A percentile compares a stretch with the other conserved stretches of the same genome.
Evolutionary conservation across 1,140 invertebrate species (phyloP).

Genomic region (Anoplophora glabripennis): DNA sequence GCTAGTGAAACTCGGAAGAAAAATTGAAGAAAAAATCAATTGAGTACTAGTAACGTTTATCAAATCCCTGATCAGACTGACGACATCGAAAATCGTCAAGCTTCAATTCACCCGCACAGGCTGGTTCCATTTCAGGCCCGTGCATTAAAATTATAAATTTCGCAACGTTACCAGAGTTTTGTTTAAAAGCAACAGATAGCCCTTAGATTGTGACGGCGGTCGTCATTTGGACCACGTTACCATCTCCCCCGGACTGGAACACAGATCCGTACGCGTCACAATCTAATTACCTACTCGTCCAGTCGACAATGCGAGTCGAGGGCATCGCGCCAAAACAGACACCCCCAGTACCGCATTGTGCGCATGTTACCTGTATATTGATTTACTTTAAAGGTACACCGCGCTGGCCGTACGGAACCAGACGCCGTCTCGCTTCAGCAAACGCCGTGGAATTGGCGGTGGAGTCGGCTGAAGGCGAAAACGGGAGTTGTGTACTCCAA

Average conservation of each 20-base stretch:
- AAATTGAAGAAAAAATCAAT: too few relatives aligned
- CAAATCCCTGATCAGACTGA: too few relatives aligned
- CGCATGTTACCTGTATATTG: slow-evolving; percentile 15
- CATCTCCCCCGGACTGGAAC: too few relatives aligned
- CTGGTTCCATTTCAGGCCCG: too few relatives aligned
- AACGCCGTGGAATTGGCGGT: too few relatives aligned
- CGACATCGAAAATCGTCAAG: too few relatives aligned
- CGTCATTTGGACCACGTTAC: neutral
- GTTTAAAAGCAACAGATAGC: slow-evolving; percentile 6
- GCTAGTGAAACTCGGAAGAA: too few relatives aligned
- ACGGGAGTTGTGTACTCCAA: too few relatives aligned
- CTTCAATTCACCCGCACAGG: too few relatives aligned
- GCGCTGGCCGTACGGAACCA: neutral
- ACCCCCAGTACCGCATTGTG: neutral
- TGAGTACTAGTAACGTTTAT: too few relatives aligned
- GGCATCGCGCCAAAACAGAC: neutral
- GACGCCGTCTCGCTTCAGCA: too few relatives aligned
- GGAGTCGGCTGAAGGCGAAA: too few relatives aligned
- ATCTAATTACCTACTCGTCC: slow-evolving; percentile 9
- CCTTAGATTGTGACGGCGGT: neutral
- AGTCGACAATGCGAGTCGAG: neutral
- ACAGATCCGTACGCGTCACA: neutral
- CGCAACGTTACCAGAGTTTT: neutral
- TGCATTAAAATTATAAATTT: neutral
- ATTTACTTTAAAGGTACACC: slow-evolving; percentile 8